Percentiles rank a stretch among this genome's conserved stretches.
These are phyloP conservation scores for Drosophila bipectinata DNA, from an alignment of 1,140 invertebrate genomes.

Conservation along the genomic window DNA sequence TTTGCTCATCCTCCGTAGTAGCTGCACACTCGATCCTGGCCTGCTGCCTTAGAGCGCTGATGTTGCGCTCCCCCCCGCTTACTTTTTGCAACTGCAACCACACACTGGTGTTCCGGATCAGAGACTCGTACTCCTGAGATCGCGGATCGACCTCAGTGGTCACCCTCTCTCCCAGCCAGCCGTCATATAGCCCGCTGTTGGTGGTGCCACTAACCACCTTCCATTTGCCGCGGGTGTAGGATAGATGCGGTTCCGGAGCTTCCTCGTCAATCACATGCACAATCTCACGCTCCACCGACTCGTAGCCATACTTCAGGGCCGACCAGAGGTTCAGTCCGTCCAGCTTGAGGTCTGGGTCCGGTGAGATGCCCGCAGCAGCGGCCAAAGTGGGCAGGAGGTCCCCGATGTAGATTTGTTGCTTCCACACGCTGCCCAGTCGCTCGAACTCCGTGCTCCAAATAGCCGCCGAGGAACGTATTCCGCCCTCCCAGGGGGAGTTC, in stretches of 20 bases:
- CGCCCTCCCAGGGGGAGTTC: conserved; percentile 94
- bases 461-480: conserved; percentile 89
- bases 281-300: conserved; percentile 86
- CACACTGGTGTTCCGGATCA: conserved; percentile 84
- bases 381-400: conserved; percentile 95
- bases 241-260: conserved; percentile 86
- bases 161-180: conserved; percentile 84
- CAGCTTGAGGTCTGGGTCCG: conserved; percentile 82
- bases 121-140: conserved; percentile 82
- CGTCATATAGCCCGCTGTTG: conserved; percentile 82
- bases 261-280: conserved; percentile 91
- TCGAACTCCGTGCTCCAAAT: conserved; percentile 90
- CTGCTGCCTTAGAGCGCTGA: conserved; percentile 79
- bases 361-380: conserved; percentile 85
- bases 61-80: conserved; percentile 32
- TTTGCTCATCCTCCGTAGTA: conserved; percentile 1
- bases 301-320: conserved; percentile 84
- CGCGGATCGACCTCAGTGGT: conserved; percentile 56
- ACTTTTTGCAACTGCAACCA: conserved; percentile 61
- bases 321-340: conserved; percentile 91
- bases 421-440: conserved; percentile 87
- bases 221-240: conserved; percentile 88
- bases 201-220: conserved; percentile 89
- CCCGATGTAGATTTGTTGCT: conserved; percentile 91
- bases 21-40: conserved; percentile 83